These are phyloP conservation scores for Spinus pinus DNA, from an alignment of 2,797 vertebrate species.

Conservation along the genomic window DNA sequence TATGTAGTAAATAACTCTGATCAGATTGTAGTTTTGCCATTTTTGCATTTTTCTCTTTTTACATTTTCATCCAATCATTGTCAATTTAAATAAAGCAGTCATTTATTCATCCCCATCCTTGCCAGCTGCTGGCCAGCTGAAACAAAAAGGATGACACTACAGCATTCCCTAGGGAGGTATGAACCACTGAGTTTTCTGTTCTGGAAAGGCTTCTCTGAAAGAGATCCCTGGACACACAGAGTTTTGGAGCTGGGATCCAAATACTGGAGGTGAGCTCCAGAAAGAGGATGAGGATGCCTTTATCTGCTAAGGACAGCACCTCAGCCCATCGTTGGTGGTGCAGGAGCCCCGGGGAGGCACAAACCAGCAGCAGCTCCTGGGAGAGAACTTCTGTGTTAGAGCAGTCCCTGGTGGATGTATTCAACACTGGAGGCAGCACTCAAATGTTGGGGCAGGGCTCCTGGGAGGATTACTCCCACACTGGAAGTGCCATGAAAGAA, in stretches of 20 bases:
- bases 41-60: not conserved
- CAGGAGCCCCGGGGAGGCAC: fast-evolving
- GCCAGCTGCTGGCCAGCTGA: not conserved
- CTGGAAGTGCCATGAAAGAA: not conserved
- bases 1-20: not conserved
- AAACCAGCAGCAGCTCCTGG: not conserved
- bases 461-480: not conserved
- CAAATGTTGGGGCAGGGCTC: not conserved
- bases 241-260: not conserved
- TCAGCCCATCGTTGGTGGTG: fast-evolving
- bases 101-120: not conserved
- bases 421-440: not conserved
- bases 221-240: not conserved
- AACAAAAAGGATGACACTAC: not conserved
- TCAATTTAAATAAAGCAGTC: not conserved
- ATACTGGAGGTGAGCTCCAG: not conserved
- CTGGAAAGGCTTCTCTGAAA: not conserved
- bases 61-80: not conserved
- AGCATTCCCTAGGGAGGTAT: not conserved
- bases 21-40: not conserved
- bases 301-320: not conserved
- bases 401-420: not conserved
- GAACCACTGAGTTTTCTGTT: not conserved
- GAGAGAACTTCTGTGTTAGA: not conserved
- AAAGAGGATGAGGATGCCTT: not conserved